Percentiles rank a stretch among this genome's conserved stretches.
phyloP scores from a whole-genome alignment of 2,797 vertebrate species.

The Tamandua tetradactyla region DNA sequence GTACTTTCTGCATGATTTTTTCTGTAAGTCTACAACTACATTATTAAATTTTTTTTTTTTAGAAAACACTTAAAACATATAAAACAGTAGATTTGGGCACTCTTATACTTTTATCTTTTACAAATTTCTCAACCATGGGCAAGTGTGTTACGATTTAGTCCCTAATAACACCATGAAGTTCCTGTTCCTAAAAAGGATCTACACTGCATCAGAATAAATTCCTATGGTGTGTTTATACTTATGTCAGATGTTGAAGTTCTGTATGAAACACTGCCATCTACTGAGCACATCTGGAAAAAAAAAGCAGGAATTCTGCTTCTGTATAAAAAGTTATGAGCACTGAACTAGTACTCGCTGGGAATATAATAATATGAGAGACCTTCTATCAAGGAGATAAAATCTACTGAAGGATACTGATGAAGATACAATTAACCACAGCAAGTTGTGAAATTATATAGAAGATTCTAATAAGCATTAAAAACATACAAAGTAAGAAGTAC shows the following conservation, averaged over 20 bases:
- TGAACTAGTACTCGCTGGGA: not conserved
- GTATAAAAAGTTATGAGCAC: not conserved
- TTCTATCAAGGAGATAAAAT: not conserved
- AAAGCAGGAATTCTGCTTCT: not conserved
- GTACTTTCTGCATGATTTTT: too few species aligned
- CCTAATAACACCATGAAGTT: not conserved
- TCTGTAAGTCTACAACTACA: too few species aligned
- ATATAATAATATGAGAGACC: not conserved
- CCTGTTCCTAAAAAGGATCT: conserved; percentile 7
- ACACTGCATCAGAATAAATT: not conserved
- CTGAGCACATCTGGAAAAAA: conserved; percentile 38
- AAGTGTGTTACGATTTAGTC: not conserved
- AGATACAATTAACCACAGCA: not conserved
- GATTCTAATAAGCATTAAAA: not conserved
- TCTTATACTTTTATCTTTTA: conserved; percentile 8
- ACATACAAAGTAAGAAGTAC: not conserved
- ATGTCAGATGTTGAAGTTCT: not conserved
- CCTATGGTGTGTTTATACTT: not conserved
- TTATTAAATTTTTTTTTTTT: too few species aligned
- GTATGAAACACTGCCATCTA: conserved; percentile 67
- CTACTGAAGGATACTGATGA: not conserved
- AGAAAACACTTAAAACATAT: too few species aligned
- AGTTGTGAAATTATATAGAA: conserved; percentile 24
- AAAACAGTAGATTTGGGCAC: not conserved
- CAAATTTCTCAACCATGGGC: not conserved